These are phyloP conservation scores for Drosophila ambigua DNA, from an alignment of 1,140 invertebrate genomes.

Conservation along the genomic window DNA sequence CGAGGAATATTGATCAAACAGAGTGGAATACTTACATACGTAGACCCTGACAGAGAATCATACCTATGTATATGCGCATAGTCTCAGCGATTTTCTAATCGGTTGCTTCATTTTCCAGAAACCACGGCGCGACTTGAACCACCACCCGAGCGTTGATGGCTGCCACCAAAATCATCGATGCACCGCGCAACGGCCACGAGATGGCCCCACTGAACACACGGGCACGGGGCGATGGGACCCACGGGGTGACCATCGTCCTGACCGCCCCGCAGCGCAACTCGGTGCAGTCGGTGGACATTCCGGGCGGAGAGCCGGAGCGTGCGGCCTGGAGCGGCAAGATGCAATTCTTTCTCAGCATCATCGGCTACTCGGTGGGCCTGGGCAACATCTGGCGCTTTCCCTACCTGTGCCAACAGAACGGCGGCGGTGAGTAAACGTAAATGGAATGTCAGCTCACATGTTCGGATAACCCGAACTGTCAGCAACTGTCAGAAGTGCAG, in stretches of 20 bases:
- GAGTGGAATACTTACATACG: no score
- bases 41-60: not conserved
- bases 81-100: constrained; percentile 14
- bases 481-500: constrained; percentile 16
- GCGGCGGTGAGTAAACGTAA: constrained; percentile 90
- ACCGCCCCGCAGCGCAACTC: constrained; percentile 85
- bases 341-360: constrained; percentile 96
- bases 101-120: constrained; percentile 42
- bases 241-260: constrained; percentile 88
- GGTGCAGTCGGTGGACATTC: constrained; percentile 84
- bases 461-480: constrained; percentile 28
- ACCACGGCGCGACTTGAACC: constrained; percentile 28
- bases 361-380: constrained; percentile 95
- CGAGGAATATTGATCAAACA: constrained; percentile 41
- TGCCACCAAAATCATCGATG: constrained; percentile 83
- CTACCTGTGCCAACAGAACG: constrained; percentile 97
- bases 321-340: constrained; percentile 93
- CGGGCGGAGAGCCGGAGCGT: constrained; percentile 85
- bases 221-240: constrained; percentile 85
- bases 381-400: constrained; percentile 98
- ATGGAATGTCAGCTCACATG: constrained; percentile 17
- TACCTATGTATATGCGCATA: no score
- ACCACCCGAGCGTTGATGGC: constrained; percentile 72
- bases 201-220: constrained; percentile 90
- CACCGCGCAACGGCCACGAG: constrained; percentile 87